Evolutionary conservation across 1,140 invertebrate genomes (phyloP).

Genomic region (Drosophila triauraria): DNA sequence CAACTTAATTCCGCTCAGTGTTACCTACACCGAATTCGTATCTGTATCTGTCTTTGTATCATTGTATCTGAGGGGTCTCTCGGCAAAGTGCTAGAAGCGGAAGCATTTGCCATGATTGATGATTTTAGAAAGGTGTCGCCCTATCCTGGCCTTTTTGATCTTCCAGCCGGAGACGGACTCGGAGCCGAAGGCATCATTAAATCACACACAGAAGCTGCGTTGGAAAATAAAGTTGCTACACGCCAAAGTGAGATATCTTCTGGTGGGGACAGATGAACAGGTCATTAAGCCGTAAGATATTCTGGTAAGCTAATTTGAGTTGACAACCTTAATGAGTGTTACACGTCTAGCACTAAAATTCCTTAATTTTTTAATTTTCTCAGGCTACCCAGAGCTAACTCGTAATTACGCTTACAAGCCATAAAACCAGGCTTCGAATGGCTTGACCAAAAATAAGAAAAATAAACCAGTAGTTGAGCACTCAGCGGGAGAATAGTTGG

Average conservation of each 20-base stretch:
- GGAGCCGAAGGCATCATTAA: conserved; percentile 37
- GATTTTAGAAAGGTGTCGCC: conserved; percentile 68
- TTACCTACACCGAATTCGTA: neutral
- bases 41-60: conserved; percentile 31
- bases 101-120: conserved; percentile 71
- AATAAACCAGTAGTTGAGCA: conserved; percentile 14
- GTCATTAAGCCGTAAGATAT: conserved; percentile 36
- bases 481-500: conserved; percentile 22
- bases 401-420: conserved; percentile 11
- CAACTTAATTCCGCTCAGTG: neutral
- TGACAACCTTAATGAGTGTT: conserved; percentile 26
- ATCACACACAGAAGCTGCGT: conserved; percentile 30
- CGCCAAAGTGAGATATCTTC: conserved; percentile 23
- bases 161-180: conserved; percentile 7
- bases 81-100: conserved; percentile 41
- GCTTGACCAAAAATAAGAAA: neutral
- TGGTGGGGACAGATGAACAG: conserved; percentile 7
- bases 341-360: conserved; percentile 11
- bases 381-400: neutral
- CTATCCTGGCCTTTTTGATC: conserved; percentile 58
- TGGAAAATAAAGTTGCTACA: conserved; percentile 28
- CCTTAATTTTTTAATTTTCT: neutral
- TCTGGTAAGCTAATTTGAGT: conserved; percentile 28
- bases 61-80: conserved; percentile 4
- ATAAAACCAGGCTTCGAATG: conserved; percentile 1